Conservation (phyloP, 1,140 invertebrate genomes). For the Melanaphis sacchari region DNA sequence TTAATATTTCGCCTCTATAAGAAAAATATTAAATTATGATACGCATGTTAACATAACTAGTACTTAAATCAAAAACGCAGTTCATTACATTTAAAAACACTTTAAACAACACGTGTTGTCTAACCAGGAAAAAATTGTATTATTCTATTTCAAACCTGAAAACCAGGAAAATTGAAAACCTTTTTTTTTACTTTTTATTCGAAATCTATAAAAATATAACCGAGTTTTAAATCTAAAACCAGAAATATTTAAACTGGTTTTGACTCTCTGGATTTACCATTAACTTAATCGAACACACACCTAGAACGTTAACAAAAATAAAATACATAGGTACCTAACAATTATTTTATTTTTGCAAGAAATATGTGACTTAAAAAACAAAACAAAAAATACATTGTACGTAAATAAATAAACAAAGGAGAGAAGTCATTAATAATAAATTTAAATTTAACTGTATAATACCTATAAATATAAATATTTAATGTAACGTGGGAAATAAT, state of each 20-base stretch:
- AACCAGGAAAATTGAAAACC: not conserved
- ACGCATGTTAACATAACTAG: not conserved
- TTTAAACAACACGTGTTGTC: not conserved
- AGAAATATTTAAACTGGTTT: not conserved
- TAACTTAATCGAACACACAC: not conserved
- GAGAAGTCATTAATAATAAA: not conserved
- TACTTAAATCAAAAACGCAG: not conserved
- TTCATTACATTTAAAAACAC: not conserved
- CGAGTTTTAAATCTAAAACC: not conserved
- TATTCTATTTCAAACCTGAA: not conserved
- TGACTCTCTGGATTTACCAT: not conserved
- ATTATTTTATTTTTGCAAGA: no score
- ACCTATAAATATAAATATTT: no score
- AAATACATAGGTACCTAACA: no score
- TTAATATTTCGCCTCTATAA: not conserved
- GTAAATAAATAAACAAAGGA: not conserved
- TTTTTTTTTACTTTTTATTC: not conserved
- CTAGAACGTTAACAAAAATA: not conserved
- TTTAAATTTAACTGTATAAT: not conserved
- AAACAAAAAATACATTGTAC: not conserved
- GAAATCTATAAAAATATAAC: not conserved
- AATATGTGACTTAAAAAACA: not conserved
- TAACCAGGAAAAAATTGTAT: not conserved
- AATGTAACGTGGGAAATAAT: not conserved
- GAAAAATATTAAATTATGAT: not conserved